These are phyloP conservation scores for Cephus sareptanus DNA, from an alignment of 2,888 invertebrate genomes.

Conservation along the genomic window DNA sequence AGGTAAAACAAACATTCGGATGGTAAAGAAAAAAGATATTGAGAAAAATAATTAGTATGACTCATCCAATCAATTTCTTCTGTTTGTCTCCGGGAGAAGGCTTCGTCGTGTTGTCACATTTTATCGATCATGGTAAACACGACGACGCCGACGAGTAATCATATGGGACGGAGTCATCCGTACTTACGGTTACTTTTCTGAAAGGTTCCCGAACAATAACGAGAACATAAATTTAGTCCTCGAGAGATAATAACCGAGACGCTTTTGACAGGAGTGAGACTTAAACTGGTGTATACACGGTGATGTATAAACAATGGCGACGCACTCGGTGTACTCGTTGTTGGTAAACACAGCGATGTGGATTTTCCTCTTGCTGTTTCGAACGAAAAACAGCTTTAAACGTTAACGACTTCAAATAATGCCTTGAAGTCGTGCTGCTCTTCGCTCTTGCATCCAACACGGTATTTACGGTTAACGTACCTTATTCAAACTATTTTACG, in stretches of 20 bases:
- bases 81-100: neutral
- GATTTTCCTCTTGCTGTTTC: neutral
- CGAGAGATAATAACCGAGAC: neutral
- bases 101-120: neutral
- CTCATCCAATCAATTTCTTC: neutral
- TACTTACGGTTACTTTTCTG: neutral
- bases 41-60: neutral
- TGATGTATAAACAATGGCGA: neutral
- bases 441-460: neutral
- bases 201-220: neutral
- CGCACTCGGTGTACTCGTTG: neutral
- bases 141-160: neutral
- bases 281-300: neutral
- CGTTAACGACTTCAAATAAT: neutral
- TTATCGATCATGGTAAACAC: neutral
- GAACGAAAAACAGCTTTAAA: neutral
- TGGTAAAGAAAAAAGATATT: slow-evolving; percentile 5
- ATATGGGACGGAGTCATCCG: neutral
- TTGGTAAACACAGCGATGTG: neutral
- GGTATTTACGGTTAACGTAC: too few species aligned
- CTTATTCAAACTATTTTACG: too few species aligned
- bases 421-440: neutral
- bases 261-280: neutral
- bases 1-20: slow-evolving; percentile 1
- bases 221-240: neutral